Conservation (phyloP, 1,140 invertebrate species). For the Drusus annulatus region DNA sequence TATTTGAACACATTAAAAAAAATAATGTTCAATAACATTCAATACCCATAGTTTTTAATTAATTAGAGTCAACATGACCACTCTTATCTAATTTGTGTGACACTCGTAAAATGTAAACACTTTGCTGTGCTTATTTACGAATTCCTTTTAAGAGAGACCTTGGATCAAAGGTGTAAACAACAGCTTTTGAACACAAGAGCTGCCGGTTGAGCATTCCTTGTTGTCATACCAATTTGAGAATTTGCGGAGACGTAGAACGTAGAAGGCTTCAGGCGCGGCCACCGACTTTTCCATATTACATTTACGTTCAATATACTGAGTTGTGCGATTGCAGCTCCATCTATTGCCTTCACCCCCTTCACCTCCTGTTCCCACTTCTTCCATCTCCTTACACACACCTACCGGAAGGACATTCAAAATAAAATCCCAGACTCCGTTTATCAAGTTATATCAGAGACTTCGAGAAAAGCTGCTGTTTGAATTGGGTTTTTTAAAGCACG, state of each 20-base stretch:
- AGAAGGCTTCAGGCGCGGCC: background rate
- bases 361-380: background rate
- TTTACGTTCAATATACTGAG: conserved; percentile 15
- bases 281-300: conserved; percentile 14
- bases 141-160: too few species aligned
- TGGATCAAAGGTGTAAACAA: background rate
- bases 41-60: too few species aligned
- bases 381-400: conserved; percentile 34
- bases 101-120: too few species aligned
- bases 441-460: conserved; percentile 55
- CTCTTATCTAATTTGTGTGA: too few species aligned
- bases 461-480: background rate
- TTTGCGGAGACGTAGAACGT: background rate
- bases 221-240: conserved; percentile 11
- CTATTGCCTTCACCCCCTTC: background rate
- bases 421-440: conserved; percentile 57
- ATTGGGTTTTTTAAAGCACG: background rate
- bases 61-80: too few species aligned
- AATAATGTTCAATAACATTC: too few species aligned
- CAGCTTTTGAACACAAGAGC: background rate
- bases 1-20: too few species aligned
- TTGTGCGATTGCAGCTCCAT: conserved; percentile 17
- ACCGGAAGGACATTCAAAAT: conserved; percentile 58
- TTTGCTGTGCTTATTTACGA: too few species aligned
- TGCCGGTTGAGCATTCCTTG: conserved; percentile 1